Percentiles rank a stretch among this genome's conserved stretches.
Evolutionary conservation across 2,888 invertebrate species (phyloP).

Genomic region (Cylloceria caligata): DNA sequence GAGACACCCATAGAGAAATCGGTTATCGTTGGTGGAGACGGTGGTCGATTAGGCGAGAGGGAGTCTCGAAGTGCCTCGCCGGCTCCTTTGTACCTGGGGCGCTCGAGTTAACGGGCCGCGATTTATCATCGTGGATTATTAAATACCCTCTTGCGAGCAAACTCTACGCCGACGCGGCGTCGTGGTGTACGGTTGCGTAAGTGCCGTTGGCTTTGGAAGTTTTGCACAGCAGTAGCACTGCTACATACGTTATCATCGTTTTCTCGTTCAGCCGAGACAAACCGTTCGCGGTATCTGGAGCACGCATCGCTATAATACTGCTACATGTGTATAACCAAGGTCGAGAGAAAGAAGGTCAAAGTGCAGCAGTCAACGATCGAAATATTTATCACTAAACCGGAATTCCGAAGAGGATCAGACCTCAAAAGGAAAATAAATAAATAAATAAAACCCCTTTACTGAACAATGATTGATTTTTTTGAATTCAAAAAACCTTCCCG

Average conservation of each 20-base stretch:
- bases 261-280: slow-evolving; percentile 33
- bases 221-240: slow-evolving; percentile 25
- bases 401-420: background rate
- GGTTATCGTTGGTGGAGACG: slow-evolving; percentile 47
- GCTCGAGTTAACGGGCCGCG: slow-evolving; percentile 72
- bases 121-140: slow-evolving; percentile 76
- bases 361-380: slow-evolving; percentile 44
- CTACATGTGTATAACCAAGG: slow-evolving; percentile 44
- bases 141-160: slow-evolving; percentile 69
- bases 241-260: slow-evolving; percentile 36
- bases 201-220: slow-evolving; percentile 21
- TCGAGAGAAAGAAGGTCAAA: slow-evolving; percentile 51
- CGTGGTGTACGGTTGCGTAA: slow-evolving; percentile 37
- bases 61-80: slow-evolving; percentile 60
- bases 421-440: background rate
- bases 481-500: too few species aligned
- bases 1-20: slow-evolving; percentile 34
- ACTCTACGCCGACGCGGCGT: slow-evolving; percentile 43
- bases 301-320: slow-evolving; percentile 36
- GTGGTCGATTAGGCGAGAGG: slow-evolving; percentile 61
- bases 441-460: background rate
- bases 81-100: slow-evolving; percentile 73
- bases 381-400: slow-evolving; percentile 3
- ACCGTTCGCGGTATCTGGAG: slow-evolving; percentile 62
- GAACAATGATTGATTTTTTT: background rate